Percentiles rank a stretch among this genome's conserved stretches.
phyloP scores from a whole-genome alignment of 2,113 vertebrate species.

The Peromyscus maniculatus region DNA sequence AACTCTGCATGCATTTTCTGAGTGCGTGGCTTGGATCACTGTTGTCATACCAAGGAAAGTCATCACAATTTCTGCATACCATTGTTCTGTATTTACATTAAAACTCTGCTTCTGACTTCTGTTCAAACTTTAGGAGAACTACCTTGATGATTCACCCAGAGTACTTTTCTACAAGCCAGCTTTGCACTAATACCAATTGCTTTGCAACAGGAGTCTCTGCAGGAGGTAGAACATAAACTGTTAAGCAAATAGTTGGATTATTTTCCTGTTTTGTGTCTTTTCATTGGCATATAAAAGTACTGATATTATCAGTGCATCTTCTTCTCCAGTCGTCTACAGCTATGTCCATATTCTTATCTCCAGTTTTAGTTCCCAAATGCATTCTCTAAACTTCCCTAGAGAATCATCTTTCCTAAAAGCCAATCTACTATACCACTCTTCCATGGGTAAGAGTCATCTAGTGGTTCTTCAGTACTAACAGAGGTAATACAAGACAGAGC shows the following conservation, averaged over 20 bases:
- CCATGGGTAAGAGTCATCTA: neutral
- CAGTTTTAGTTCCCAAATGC: neutral
- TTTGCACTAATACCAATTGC: neutral
- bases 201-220: neutral
- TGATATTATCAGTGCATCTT: neutral
- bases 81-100: conserved; percentile 29
- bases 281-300: neutral
- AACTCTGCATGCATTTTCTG: neutral
- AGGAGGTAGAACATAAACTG: neutral
- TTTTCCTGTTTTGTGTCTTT: conserved; percentile 26
- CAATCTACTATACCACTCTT: neutral
- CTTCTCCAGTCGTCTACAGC: neutral
- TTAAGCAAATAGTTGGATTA: conserved; percentile 27
- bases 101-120: conserved; percentile 32
- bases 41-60: conserved; percentile 11
- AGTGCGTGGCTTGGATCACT: neutral
- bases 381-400: neutral
- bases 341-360: conserved; percentile 15
- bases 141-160: neutral
- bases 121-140: conserved; percentile 34
- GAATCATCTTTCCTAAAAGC: neutral
- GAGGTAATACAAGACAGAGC: neutral
- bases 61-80: neutral
- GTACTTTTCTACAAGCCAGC: neutral
- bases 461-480: neutral